phyloP scores from a whole-genome alignment of 2,113 vertebrate genomes.

The Carettochelys insculpta region DNA sequence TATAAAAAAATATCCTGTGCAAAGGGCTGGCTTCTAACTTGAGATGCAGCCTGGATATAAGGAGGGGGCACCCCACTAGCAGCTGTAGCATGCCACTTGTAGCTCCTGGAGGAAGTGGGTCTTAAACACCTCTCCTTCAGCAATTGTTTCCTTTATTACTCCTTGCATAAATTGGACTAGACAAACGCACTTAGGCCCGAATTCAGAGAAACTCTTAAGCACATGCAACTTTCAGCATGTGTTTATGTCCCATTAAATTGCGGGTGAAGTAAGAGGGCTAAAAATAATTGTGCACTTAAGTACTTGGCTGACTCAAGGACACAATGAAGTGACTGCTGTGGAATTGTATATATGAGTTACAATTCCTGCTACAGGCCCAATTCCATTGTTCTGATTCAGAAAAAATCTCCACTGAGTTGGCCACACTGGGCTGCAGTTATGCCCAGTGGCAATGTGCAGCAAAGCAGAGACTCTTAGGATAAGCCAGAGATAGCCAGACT shows the following conservation, averaged over 20 bases:
- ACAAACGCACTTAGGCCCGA: too few species aligned
- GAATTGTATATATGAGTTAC: background rate
- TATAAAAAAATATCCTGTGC: too few species aligned
- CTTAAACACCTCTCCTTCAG: background rate
- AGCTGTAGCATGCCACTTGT: background rate
- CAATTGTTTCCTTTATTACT: too few species aligned
- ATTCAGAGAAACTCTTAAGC: too few species aligned
- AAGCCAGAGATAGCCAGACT: background rate
- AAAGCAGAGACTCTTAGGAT: background rate
- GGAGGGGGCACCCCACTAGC: background rate
- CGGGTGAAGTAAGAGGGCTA: too few species aligned
- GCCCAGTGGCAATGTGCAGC: background rate
- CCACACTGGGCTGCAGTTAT: background rate
- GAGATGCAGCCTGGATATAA: rapidly evolving
- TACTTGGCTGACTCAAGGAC: background rate
- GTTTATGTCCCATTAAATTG: too few species aligned
- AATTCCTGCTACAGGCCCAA: background rate
- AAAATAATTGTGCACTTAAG: background rate
- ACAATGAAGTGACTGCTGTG: background rate
- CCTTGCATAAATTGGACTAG: too few species aligned
- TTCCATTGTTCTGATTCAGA: background rate
- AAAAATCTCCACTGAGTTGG: background rate
- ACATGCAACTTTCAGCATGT: too few species aligned
- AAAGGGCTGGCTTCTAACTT: too few species aligned
- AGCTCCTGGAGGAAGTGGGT: background rate